Percentiles rank a stretch among this genome's conserved stretches.
phyloP scores from a whole-genome alignment of 2,888 invertebrate species.

The Eristalis intricaria region DNA sequence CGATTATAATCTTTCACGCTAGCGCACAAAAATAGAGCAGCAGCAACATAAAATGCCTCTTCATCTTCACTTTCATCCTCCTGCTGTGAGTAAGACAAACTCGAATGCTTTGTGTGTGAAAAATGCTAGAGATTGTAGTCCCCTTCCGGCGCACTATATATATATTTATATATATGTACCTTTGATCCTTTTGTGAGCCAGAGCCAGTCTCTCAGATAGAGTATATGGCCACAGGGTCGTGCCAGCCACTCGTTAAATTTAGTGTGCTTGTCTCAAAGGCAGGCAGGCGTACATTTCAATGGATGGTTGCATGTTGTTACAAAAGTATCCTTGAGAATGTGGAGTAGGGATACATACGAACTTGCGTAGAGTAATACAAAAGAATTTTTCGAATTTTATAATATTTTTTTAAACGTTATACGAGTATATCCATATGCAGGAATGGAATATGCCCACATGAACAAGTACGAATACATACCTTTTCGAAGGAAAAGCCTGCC shows the following conservation, averaged over 20 bases:
- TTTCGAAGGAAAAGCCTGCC: background rate
- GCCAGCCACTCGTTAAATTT: constrained; percentile 63
- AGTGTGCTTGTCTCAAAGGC: constrained; percentile 63
- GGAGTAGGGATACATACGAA: constrained; percentile 23
- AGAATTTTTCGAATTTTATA: constrained; percentile 56
- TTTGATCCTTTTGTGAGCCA: constrained; percentile 64
- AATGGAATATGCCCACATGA: background rate
- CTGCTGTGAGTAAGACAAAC: constrained; percentile 56
- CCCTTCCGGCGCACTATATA: background rate
- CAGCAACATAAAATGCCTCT: constrained; percentile 38
- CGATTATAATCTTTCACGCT: constrained; percentile 10
- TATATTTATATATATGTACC: constrained; percentile 16
- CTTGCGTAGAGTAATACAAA: constrained; percentile 42
- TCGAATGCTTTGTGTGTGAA: constrained; percentile 64
- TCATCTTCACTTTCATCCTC: constrained; percentile 43
- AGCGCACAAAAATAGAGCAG: constrained; percentile 16
- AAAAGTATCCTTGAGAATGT: constrained; percentile 59
- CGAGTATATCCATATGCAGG: background rate
- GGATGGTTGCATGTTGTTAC: constrained; percentile 42
- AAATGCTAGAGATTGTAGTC: constrained; percentile 46
- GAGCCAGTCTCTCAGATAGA: constrained; percentile 41
- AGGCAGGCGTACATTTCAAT: constrained; percentile 56
- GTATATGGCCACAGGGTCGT: constrained; percentile 53
- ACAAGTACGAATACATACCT: background rate
- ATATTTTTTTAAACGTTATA: background rate